Conservation (phyloP, 2,888 invertebrate species). For the Pantelozetes paolii region DNA sequence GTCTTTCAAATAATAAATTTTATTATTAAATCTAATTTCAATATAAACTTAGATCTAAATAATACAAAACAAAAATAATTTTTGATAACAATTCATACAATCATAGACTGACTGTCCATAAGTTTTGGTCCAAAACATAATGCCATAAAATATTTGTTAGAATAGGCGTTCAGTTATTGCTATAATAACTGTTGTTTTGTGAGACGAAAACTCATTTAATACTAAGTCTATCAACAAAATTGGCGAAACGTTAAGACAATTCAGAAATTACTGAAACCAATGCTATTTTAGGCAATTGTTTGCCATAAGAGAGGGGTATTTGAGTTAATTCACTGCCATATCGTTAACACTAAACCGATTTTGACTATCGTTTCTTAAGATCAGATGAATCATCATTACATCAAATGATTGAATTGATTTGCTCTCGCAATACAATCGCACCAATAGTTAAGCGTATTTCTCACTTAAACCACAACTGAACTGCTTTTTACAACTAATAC, state of each 20-base stretch:
- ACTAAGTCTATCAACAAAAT: not conserved
- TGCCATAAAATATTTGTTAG: not conserved
- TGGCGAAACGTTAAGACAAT: not conserved
- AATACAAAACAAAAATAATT: no score
- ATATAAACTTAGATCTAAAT: no score
- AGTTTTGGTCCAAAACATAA: not conserved
- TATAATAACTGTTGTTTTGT: slow-evolving; percentile 7
- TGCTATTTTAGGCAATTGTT: not conserved
- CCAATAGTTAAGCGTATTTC: not conserved
- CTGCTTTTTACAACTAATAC: not conserved
- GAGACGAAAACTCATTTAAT: not conserved
- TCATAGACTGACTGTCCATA: not conserved
- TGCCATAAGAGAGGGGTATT: not conserved
- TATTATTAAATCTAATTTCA: no score
- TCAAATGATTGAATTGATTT: slow-evolving; percentile 12
- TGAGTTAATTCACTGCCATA: not conserved
- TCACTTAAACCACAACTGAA: not conserved
- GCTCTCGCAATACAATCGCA: not conserved
- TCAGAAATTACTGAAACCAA: not conserved
- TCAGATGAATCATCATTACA: slow-evolving; percentile 14
- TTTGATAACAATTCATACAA: not conserved
- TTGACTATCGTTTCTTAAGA: not conserved
- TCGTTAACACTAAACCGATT: not conserved
- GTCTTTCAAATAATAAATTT: no score
- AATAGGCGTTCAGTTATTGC: slow-evolving; percentile 3